phyloP scores from a whole-genome alignment of 1,140 invertebrate species.

The Cotesia glomerata region DNA sequence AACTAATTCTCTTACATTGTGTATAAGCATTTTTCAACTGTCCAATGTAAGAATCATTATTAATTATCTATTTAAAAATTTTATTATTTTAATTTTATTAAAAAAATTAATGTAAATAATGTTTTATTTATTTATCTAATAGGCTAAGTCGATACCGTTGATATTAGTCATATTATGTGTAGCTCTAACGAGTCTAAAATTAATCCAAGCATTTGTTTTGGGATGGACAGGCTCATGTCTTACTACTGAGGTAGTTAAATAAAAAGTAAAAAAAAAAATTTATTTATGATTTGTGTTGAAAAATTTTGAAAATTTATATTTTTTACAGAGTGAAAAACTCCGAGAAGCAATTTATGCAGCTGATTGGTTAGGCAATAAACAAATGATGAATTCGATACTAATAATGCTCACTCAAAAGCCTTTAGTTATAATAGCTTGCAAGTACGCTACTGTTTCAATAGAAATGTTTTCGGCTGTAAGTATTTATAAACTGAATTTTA shows the following conservation, averaged over 20 bases:
- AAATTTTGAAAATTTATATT: not conserved
- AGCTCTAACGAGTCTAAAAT: conserved; percentile 5
- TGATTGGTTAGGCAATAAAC: conserved; percentile 22
- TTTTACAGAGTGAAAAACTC: conserved; percentile 32
- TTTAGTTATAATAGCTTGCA: conserved; percentile 28
- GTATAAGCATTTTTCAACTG: conserved; percentile 40
- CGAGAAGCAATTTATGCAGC: conserved; percentile 8
- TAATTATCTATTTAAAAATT: too few relatives aligned
- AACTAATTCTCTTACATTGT: conserved; percentile 37
- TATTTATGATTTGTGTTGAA: too few relatives aligned
- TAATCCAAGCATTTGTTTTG: conserved; percentile 14
- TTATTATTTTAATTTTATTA: too few relatives aligned
- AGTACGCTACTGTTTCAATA: conserved; percentile 30
- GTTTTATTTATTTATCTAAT: not conserved
- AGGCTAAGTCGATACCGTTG: not conserved
- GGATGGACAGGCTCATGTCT: conserved; percentile 15
- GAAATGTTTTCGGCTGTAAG: conserved; percentile 35
- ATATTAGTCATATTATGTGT: not conserved
- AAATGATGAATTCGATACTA: conserved; percentile 18
- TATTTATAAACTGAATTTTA: not conserved
- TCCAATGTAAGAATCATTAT: conserved; percentile 33
- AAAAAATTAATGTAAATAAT: too few relatives aligned
- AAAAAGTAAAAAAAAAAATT: too few relatives aligned
- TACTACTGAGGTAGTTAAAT: conserved; percentile 17
- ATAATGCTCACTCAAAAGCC: conserved; percentile 36